Percentiles rank a stretch among this genome's conserved stretches.
Conservation (phyloP, 30 jellyfish, hydroid and myxozoan species). For the Turritopsis dohrnii region DNA sequence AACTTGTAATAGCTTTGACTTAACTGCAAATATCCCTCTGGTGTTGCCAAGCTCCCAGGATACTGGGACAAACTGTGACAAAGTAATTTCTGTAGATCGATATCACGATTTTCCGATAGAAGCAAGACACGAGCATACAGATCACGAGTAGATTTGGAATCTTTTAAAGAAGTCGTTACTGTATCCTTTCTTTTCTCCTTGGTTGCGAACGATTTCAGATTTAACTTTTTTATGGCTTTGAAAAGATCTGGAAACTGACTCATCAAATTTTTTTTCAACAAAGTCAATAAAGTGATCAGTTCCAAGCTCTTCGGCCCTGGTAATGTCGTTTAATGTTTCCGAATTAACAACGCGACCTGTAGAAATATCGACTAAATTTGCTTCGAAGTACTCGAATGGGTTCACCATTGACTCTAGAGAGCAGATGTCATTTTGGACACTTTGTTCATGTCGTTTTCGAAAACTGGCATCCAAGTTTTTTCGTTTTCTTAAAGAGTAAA, state of each 20-base stretch:
- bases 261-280: neutral
- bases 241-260: slow-evolving; percentile 17
- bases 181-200: neutral
- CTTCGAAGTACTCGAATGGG: too few species aligned
- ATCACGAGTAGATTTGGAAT: slow-evolving; percentile 22
- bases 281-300: neutral
- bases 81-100: slow-evolving; percentile 13
- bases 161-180: neutral
- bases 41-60: slow-evolving; percentile 23
- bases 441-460: neutral
- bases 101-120: slow-evolving; percentile 19
- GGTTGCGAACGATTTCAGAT: slow-evolving; percentile 21
- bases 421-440: neutral
- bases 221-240: neutral
- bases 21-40: slow-evolving; percentile 2
- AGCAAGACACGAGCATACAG: slow-evolving; percentile 21
- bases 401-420: too few species aligned
- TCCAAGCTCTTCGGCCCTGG: neutral
- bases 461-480: neutral
- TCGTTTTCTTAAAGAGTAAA: neutral
- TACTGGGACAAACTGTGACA: neutral
- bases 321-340: neutral
- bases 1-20: slow-evolving; percentile 16
- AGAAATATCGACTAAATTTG: too few species aligned
- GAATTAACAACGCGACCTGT: too few species aligned